These are phyloP conservation scores for Pseudorhiza aurosa DNA, from an alignment of 30 jellyfish, hydroid and myxozoan species.

Conservation along the genomic window DNA sequence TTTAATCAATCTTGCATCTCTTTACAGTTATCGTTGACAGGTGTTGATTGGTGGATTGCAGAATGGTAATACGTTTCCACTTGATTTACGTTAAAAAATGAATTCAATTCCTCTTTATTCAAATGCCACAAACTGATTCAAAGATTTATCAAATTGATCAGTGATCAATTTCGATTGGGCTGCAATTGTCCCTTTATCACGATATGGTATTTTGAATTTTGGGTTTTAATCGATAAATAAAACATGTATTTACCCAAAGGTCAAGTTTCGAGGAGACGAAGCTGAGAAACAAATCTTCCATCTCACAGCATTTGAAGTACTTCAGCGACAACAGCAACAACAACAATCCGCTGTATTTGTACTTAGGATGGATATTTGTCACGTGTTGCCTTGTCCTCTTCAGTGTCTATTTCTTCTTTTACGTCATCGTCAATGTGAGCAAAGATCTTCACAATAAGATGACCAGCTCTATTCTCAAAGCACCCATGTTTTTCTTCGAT, in stretches of 20 bases:
- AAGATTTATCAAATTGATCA: too few relatives aligned
- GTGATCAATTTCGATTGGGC: too few relatives aligned
- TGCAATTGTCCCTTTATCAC: too few relatives aligned
- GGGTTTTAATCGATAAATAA: too few relatives aligned
- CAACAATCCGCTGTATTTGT: constrained; percentile 24
- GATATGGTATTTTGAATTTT: too few relatives aligned
- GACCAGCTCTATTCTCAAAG: constrained; percentile 59
- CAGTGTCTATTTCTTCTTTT: constrained; percentile 3
- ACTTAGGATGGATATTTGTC: constrained; percentile 10
- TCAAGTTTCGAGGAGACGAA: constrained; percentile 20
- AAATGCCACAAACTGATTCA: too few relatives aligned
- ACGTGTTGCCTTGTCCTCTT: constrained; percentile 6
- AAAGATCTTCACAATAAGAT: constrained; percentile 43
- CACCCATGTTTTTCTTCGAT: constrained; percentile 73
- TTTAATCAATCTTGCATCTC: neutral
- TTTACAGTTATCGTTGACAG: constrained; percentile 47
- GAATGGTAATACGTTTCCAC: neutral
- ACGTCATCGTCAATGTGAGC: constrained; percentile 43
- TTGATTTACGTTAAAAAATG: neutral
- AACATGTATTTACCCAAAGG: too few relatives aligned
- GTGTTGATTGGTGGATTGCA: constrained; percentile 68
- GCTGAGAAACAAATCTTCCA: neutral
- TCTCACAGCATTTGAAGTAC: neutral
- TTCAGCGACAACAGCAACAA: constrained; percentile 1
- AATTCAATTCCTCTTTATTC: too few relatives aligned